Percentiles rank a stretch among this genome's conserved stretches.
Evolutionary conservation across 2,797 vertebrate genomes (phyloP).

Genomic region (Carapus acus): DNA sequence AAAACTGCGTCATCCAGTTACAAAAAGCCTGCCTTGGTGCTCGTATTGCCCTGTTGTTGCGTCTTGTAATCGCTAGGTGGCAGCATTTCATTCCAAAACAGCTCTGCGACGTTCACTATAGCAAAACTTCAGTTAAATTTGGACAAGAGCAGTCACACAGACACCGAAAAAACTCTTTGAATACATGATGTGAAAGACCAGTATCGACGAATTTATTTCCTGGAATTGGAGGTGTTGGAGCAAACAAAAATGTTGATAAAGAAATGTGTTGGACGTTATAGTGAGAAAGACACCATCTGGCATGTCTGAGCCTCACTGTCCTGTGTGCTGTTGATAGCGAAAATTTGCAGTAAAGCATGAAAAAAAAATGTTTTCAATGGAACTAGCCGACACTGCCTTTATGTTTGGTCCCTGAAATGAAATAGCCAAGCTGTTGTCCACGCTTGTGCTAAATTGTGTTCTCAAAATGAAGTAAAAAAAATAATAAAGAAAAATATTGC

Average conservation of each 20-base stretch:
- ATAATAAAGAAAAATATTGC: too few species aligned
- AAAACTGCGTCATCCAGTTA: too few species aligned
- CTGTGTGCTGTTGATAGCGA: too few species aligned
- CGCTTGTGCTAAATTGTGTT: background rate
- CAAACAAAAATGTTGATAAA: too few species aligned
- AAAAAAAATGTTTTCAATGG: too few species aligned
- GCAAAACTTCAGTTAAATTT: too few species aligned
- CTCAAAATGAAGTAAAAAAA: background rate
- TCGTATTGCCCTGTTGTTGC: slow-evolving; percentile 19
- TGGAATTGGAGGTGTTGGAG: too few species aligned
- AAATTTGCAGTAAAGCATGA: too few species aligned
- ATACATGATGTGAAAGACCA: too few species aligned
- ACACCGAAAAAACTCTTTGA: background rate
- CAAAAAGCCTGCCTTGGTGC: too few species aligned
- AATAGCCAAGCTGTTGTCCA: too few species aligned
- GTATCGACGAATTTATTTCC: too few species aligned
- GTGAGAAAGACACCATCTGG: background rate
- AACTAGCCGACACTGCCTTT: background rate
- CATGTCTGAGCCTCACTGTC: background rate
- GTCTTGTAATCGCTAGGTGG: slow-evolving; percentile 40
- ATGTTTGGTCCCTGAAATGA: background rate
- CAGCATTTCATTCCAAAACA: slow-evolving; percentile 29
- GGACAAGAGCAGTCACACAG: background rate
- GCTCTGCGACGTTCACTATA: background rate
- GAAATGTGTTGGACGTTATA: background rate